Conservation (phyloP, 2,888 invertebrate species). For the Sipha maydis region DNA sequence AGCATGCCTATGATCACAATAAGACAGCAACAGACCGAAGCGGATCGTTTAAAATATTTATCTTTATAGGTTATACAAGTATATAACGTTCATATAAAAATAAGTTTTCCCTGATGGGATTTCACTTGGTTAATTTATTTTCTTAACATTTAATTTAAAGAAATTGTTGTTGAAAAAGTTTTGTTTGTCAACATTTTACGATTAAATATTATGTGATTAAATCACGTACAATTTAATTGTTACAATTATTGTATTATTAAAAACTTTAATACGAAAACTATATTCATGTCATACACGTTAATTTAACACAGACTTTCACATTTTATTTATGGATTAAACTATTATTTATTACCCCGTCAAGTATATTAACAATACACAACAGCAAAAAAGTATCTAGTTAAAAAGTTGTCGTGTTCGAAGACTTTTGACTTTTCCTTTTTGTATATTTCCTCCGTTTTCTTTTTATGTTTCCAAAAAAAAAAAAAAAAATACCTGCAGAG, state of each 20-base stretch:
- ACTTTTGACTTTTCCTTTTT: neutral
- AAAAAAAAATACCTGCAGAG: neutral
- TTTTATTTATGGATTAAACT: neutral
- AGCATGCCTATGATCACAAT: too few species aligned
- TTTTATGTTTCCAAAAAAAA: neutral
- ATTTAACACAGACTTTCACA: neutral
- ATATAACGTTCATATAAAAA: neutral
- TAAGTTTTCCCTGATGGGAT: neutral
- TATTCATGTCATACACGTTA: neutral
- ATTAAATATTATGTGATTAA: neutral
- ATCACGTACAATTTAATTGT: neutral
- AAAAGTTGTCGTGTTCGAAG: neutral
- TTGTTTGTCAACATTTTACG: neutral
- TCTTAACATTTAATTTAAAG: too few species aligned
- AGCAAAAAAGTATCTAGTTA: neutral
- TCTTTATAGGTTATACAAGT: too few species aligned
- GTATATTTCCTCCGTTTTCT: neutral
- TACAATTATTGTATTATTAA: neutral
- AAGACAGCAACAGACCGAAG: too few species aligned
- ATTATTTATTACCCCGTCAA: neutral
- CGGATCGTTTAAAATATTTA: too few species aligned
- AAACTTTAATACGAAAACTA: neutral
- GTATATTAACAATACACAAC: neutral
- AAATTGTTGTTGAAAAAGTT: neutral
- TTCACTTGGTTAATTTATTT: neutral